Evolutionary conservation across 2,113 vertebrate species (phyloP).

Genomic region (Lepisosteus osseus): DNA sequence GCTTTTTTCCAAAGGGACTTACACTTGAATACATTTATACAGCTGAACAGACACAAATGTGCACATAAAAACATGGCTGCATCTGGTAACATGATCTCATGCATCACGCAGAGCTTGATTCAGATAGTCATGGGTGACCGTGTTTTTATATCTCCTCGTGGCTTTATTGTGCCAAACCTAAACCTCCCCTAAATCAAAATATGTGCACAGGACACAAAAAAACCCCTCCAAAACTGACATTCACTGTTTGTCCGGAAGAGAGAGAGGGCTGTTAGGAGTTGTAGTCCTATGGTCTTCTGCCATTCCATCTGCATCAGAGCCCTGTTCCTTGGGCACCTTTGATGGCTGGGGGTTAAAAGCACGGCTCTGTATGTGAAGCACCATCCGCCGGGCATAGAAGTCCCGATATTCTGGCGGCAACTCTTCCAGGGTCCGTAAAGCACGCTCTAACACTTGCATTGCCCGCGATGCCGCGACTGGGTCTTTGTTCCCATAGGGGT

Average conservation of each 20-base stretch:
- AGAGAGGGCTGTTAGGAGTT: neutral
- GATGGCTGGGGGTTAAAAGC: conserved; percentile 47
- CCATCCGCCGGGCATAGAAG: conserved; percentile 93
- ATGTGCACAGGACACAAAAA: too few species aligned
- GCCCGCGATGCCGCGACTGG: conserved; percentile 77
- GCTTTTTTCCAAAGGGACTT: too few species aligned
- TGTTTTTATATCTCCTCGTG: too few species aligned
- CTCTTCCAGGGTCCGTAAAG: conserved; percentile 76
- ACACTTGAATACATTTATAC: too few species aligned
- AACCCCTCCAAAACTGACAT: too few species aligned
- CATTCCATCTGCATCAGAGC: neutral
- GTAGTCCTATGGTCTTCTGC: neutral
- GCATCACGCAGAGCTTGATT: too few species aligned
- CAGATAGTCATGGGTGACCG: too few species aligned
- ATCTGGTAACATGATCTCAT: too few species aligned
- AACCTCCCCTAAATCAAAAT: too few species aligned
- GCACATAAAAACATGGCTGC: too few species aligned
- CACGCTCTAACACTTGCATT: conserved; percentile 82
- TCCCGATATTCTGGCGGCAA: conserved; percentile 86
- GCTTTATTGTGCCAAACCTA: too few species aligned
- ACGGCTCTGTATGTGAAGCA: conserved; percentile 79
- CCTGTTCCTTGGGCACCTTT: neutral
- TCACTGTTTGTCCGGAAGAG: neutral
- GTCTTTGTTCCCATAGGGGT: conserved; percentile 93
- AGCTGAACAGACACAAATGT: too few species aligned